A percentile compares a stretch with the other conserved stretches of the same genome.
phyloP scores from a whole-genome alignment of 2,113 vertebrate genomes.

The Enhydra lutris region DNA sequence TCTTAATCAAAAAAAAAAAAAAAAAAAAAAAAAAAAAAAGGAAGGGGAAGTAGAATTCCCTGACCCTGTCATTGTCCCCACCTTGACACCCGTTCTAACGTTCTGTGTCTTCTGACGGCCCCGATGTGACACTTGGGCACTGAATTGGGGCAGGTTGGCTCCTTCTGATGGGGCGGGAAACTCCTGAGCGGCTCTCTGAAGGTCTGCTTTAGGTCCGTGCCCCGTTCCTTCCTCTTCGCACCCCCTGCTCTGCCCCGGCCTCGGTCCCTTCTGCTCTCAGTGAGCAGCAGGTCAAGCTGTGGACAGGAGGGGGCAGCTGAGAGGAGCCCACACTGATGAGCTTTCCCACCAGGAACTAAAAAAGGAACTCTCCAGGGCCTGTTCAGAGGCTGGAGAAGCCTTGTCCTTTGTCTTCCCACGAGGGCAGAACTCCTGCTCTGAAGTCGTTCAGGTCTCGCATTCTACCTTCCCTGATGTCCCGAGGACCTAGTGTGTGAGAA shows the following conservation, averaged over 20 bases:
- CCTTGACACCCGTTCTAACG: accelerated
- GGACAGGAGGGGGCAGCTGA: not conserved
- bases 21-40: too few relatives aligned
- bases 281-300: too few relatives aligned
- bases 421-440: not conserved
- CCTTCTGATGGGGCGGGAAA: not conserved
- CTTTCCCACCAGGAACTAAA: not conserved
- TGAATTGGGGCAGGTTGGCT: not conserved
- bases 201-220: not conserved
- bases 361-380: too few relatives aligned
- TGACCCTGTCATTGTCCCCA: accelerated
- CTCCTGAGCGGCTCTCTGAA: not conserved
- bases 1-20: not conserved
- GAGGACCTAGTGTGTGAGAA: not conserved
- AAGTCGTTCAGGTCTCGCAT: too few relatives aligned
- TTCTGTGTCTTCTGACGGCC: not conserved
- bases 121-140: too few relatives aligned
- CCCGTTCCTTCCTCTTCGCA: not conserved
- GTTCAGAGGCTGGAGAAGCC: accelerated
- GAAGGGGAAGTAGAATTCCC: accelerated
- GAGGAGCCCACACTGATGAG: not conserved
- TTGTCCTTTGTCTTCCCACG: too few relatives aligned
- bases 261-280: not conserved
- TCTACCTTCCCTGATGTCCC: not conserved
- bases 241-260: not conserved